phyloP scores from a whole-genome alignment of 2,113 vertebrate genomes.

The Ophthalmolycus amberensis region DNA sequence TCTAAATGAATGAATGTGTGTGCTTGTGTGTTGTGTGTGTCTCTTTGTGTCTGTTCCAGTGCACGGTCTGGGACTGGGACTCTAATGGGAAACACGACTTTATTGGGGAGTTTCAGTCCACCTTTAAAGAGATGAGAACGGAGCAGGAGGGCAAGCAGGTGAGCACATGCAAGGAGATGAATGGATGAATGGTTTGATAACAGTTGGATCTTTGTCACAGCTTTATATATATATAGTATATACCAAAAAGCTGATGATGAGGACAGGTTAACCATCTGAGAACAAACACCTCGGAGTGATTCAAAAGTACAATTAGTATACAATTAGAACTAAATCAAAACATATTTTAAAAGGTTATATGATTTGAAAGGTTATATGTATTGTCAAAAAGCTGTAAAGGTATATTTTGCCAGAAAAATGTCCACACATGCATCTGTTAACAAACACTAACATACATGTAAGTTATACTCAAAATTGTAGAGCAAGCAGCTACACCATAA shows the following conservation, averaged over 20 bases:
- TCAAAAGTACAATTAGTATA: background rate
- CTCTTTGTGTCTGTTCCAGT: conserved; percentile 83
- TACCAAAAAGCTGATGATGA: background rate
- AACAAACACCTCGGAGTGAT: background rate
- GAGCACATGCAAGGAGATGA: background rate
- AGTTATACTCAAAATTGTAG: background rate
- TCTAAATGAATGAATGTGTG: conserved; percentile 32
- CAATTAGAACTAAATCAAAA: background rate
- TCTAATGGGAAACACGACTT: conserved; percentile 99
- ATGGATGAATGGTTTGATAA: background rate
- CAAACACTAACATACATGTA: background rate
- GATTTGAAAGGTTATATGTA: background rate
- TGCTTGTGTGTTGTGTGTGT: conserved; percentile 24
- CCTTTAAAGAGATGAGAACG: conserved; percentile 92
- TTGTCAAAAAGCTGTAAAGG: background rate
- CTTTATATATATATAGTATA: background rate
- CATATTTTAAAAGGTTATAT: background rate
- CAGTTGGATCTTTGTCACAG: background rate
- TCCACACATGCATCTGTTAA: background rate
- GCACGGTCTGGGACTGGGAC: conserved; percentile 99
- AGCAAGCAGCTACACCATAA: background rate
- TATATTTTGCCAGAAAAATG: background rate
- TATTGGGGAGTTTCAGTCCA: conserved; percentile 96
- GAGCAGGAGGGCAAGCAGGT: conserved; percentile 97
- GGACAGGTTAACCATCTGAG: background rate